Evolutionary conservation across 2,888 invertebrate genomes (phyloP), one percentile per base, ranked within the genome.

Genomic region (Epicampocera succincta): DNA sequence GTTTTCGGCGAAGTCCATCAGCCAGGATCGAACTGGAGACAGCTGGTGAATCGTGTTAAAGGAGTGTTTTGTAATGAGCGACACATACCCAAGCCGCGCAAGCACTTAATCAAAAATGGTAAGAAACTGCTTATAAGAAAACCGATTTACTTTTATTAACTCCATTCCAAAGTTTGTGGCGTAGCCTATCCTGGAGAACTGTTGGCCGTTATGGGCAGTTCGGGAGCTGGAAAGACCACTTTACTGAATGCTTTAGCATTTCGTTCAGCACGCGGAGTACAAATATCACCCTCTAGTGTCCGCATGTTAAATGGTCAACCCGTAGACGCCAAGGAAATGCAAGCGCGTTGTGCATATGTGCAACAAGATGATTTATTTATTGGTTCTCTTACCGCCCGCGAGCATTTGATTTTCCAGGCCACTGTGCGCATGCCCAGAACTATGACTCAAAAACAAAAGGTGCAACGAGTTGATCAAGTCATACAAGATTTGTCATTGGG

Each of bases 311-410:
- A 98, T 87, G 97, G 97, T 0, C 93, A 94, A 86, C 94, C 94
- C 2, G 94, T 96, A 0, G 94, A 94, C 12, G 93, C 95, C 15
- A 94, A 93, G 79, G 93, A 94, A 46, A 92, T 96, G 87, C 95
- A 94, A 68, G 94, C 95, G 9, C 92, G 96, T 42, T 96, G 96
- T 17, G 97, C 97, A 0, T 98, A 98, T 87, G 97, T 98, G 0
- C 98, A 98, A 88, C 98, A 98, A 89, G 96, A 98, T 86, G 98
- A 98, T 90, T 92, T 98, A 66, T 98, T 98, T 89, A 95, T 98
- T 85, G 96, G 97, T 0, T 96, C 96, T 0, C 92, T 98, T 58
- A 98, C 98, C 1, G 97, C 98, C 0, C 93, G 93, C 82, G 98
- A 98, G 88, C 98, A 98, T 91, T 93, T 98, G 5, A 93, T 95